phyloP scores from a whole-genome alignment of 2,113 vertebrate genomes.

The Corythornis cristatus region DNA sequence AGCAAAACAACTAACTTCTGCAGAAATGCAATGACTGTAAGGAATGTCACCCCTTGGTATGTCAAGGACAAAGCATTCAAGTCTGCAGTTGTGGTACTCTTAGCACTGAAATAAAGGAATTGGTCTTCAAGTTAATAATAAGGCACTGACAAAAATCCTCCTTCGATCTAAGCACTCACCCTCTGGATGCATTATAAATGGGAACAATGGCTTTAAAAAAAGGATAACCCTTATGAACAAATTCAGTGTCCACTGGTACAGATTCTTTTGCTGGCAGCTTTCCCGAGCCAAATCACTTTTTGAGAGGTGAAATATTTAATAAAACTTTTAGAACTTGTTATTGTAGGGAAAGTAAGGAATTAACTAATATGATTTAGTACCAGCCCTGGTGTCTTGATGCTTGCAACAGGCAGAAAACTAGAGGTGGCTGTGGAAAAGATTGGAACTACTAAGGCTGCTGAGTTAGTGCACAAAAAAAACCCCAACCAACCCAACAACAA shows the following conservation, averaged over 20 bases:
- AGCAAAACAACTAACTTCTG: background rate
- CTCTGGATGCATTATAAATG: background rate
- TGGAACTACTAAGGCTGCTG: background rate
- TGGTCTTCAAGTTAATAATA: slow-evolving; percentile 62
- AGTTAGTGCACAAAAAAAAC: background rate
- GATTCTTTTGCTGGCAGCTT: background rate
- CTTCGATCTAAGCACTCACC: background rate
- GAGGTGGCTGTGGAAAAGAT: background rate
- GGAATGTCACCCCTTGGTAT: background rate
- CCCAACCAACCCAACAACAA: too few relatives aligned
- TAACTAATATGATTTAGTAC: background rate
- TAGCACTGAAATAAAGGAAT: slow-evolving; percentile 19
- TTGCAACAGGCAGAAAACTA: slow-evolving; percentile 7
- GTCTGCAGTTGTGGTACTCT: background rate
- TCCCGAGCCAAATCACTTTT: background rate
- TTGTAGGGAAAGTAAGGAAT: background rate
- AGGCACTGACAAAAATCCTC: slow-evolving; percentile 72
- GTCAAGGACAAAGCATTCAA: background rate
- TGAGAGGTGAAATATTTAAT: background rate
- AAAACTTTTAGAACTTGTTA: background rate
- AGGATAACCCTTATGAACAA: background rate
- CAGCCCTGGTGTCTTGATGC: background rate
- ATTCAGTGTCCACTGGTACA: background rate
- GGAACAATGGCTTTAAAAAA: background rate
- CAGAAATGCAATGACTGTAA: background rate